phyloP scores from a whole-genome alignment of 2,113 vertebrate genomes.

The Hemichromis elongatus region DNA sequence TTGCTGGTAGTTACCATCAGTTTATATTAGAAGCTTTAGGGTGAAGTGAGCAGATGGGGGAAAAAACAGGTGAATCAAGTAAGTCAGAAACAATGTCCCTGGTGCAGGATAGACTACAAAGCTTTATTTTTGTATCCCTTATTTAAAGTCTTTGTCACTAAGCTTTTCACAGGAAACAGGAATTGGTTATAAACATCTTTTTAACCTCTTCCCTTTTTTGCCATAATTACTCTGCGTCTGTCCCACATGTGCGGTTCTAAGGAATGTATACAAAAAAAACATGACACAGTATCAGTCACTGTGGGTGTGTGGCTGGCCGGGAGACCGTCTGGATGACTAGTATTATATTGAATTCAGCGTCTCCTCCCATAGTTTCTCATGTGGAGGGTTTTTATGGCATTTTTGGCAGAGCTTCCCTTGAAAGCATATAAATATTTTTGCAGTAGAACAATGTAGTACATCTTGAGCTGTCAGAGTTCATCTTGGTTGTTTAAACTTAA shows the following conservation, averaged over 20 bases:
- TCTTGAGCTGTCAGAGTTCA: background rate
- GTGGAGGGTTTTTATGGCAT: background rate
- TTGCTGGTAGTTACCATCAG: background rate
- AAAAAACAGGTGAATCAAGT: background rate
- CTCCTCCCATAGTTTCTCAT: slow-evolving; percentile 29
- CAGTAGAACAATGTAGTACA: background rate
- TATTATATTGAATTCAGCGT: slow-evolving; percentile 1
- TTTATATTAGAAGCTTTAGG: background rate
- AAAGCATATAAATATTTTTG: background rate
- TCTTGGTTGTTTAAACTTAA: background rate
- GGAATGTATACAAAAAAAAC: slow-evolving; percentile 35
- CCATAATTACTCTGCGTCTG: background rate
- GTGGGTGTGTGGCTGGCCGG: background rate
- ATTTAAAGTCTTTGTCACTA: background rate
- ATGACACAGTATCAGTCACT: slow-evolving; percentile 31
- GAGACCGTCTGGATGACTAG: slow-evolving; percentile 30
- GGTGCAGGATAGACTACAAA: background rate
- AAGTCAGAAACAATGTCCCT: background rate
- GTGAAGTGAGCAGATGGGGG: background rate
- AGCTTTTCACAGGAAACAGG: background rate
- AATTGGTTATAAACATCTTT: background rate
- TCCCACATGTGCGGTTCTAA: slow-evolving; percentile 11
- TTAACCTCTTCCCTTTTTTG: background rate
- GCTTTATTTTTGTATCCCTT: too few species aligned
- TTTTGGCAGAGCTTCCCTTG: background rate